Evolutionary conservation across 2,888 invertebrate genomes (phyloP).

Genomic region (Alitta virens): DNA sequence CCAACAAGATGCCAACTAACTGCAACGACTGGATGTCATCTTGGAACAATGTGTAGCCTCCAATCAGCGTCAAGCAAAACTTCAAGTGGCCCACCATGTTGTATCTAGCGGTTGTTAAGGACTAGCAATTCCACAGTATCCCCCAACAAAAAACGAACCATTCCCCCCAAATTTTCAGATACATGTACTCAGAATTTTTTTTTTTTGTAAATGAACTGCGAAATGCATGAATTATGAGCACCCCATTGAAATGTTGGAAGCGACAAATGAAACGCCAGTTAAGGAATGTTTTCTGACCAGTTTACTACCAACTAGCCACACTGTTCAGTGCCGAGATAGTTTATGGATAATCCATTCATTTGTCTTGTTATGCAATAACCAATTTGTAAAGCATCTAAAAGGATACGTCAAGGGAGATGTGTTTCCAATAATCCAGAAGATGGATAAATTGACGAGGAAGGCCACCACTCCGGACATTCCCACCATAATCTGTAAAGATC

Average conservation of each 20-base stretch:
- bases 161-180: no score
- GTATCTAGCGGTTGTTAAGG: constrained; percentile 54
- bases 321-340: background rate
- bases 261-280: no score
- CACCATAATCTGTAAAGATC: constrained; percentile 31
- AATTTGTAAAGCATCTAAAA: no score
- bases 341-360: background rate
- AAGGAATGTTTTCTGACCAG: no score
- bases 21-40: constrained; percentile 61
- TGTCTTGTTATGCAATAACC: no score
- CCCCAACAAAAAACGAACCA: no score
- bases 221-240: no score
- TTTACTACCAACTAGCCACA: background rate
- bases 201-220: no score
- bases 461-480: constrained; percentile 59
- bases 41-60: constrained; percentile 61
- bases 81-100: constrained; percentile 66
- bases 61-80: constrained; percentile 62
- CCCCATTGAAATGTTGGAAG: no score
- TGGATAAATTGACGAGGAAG: constrained; percentile 63
- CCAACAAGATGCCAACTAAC: constrained; percentile 60
- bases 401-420: constrained; percentile 65
- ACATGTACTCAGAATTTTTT: no score
- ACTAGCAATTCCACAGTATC: background rate
- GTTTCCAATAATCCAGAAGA: constrained; percentile 66